Evolutionary conservation across 2,113 vertebrate species (phyloP).

Genomic region (Tenebrosternarchus preto): DNA sequence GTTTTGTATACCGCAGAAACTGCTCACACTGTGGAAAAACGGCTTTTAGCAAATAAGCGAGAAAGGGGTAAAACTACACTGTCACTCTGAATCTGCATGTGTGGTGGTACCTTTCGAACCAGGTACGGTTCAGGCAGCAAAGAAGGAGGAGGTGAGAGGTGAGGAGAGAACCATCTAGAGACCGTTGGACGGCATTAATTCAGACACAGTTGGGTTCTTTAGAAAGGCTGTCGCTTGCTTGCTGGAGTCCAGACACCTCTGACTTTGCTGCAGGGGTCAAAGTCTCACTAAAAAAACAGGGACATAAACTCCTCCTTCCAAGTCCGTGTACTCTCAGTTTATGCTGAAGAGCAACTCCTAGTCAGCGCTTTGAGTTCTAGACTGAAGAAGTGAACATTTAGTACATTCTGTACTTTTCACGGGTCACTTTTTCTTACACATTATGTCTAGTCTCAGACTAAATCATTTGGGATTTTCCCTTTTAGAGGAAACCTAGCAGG

Average conservation of each 20-base stretch:
- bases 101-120: not conserved
- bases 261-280: too few relatives aligned
- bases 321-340: not conserved
- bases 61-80: not conserved
- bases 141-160: not conserved
- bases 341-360: too few relatives aligned
- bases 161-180: not conserved
- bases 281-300: not conserved
- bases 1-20: too few relatives aligned
- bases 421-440: too few relatives aligned
- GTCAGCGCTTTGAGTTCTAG: too few relatives aligned
- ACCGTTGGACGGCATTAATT: not conserved
- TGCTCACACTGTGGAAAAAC: too few relatives aligned
- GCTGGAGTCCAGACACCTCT: not conserved
- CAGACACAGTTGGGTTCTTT: not conserved
- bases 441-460: not conserved
- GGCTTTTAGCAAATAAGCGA: not conserved
- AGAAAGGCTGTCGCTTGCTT: not conserved
- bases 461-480: not conserved
- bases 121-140: not conserved
- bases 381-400: too few relatives aligned
- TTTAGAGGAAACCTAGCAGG: constrained; percentile 10
- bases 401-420: too few relatives aligned
- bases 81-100: not conserved
- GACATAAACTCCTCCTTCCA: not conserved